Evolutionary conservation across 2,113 vertebrate genomes (phyloP).

Genomic region (Plecotus auritus): DNA sequence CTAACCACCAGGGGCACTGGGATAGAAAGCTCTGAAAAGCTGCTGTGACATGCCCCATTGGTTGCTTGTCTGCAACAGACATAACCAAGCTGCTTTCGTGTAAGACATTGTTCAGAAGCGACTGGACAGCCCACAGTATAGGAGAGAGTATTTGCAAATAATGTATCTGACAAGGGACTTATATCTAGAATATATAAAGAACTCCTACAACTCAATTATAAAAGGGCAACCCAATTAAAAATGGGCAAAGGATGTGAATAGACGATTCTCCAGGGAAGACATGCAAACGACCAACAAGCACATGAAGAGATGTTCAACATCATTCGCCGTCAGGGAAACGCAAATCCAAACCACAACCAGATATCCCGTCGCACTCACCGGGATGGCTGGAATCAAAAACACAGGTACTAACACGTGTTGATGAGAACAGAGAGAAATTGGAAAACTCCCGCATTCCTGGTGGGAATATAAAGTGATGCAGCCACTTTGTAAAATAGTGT

Average conservation of each 20-base stretch:
- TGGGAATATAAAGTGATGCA: background rate
- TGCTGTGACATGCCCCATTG: fast-evolving
- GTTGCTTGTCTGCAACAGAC: background rate
- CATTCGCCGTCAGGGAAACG: background rate
- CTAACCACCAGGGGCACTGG: background rate
- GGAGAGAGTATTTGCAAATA: background rate
- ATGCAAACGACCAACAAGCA: background rate
- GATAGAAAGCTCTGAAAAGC: background rate
- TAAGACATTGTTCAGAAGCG: background rate
- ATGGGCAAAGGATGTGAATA: background rate
- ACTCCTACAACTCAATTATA: background rate
- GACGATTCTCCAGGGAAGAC: background rate
- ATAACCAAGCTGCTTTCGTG: background rate
- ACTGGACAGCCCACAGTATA: background rate
- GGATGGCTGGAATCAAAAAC: background rate
- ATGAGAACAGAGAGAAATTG: background rate
- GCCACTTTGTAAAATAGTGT: background rate
- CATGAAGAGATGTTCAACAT: background rate
- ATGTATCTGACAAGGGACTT: background rate
- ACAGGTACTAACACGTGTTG: too few relatives aligned
- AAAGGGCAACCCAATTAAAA: background rate
- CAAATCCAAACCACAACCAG: background rate
- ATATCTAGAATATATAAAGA: background rate
- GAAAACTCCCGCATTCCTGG: background rate
- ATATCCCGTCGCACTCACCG: background rate